A percentile compares a stretch with the other conserved stretches of the same genome.
Conservation (phyloP, 2,113 vertebrate genomes). For the Mionectes macconnelli region DNA sequence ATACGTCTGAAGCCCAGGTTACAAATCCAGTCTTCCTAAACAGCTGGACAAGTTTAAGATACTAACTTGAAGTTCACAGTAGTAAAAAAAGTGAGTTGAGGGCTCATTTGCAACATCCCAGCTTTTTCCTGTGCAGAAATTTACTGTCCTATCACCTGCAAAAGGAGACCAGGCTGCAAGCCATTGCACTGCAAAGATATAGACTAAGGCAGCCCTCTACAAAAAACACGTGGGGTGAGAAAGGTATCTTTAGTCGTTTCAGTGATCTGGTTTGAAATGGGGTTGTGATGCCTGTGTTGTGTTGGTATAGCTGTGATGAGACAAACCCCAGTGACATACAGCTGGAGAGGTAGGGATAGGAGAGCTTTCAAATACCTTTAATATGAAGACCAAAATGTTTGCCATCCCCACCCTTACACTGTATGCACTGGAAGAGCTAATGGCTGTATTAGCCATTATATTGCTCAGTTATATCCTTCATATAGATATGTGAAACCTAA, state of each 20-base stretch:
- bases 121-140: not conserved
- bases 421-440: not conserved
- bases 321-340: not conserved
- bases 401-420: not conserved
- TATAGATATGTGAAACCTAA: not conserved
- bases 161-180: not conserved
- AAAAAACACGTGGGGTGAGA: not conserved
- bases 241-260: not conserved
- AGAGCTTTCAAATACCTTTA: not conserved
- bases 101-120: not conserved
- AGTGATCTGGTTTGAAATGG: not conserved
- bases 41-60: not conserved
- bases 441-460: not conserved
- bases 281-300: not conserved
- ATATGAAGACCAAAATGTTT: not conserved
- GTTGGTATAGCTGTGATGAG: not conserved
- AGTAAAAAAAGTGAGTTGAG: not conserved
- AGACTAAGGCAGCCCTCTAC: not conserved
- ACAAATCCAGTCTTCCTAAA: not conserved
- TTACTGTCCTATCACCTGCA: not conserved
- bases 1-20: not conserved
- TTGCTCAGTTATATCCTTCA: not conserved
- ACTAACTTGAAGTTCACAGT: not conserved
- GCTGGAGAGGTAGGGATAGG: not conserved
- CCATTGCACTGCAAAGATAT: not conserved